Evolutionary conservation across 2,797 vertebrate genomes (phyloP), one percentile per base, ranked within the genome.

Genomic region (Syngnathus acus): DNA sequence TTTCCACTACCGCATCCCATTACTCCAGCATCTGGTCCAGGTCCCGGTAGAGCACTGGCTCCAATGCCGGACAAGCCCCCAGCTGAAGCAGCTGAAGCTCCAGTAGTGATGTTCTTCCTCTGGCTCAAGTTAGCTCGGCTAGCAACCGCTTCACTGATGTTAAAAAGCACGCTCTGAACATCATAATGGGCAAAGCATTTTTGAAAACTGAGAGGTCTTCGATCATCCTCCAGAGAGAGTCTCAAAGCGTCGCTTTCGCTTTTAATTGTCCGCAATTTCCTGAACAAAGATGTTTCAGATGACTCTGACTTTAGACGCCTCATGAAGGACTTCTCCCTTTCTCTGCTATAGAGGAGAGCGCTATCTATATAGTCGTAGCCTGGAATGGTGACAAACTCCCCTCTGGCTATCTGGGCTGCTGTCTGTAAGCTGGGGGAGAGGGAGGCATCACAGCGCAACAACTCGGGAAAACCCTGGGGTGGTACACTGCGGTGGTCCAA

Each of bases 171-270:
- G 17, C 97, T 99, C 90, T 99, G 97, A 68, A 99, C 96, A 23
- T 99, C 97, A 0, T 98, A 99, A 84, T 99, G 97, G 23, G 96
- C 93, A 61, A 99, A 99, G 82, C 94, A 97, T 75, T 95, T 96
- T 71, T 97, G 95, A 68, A 95, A 96, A 69, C 93, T 93, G 81
- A 94, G 93, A 0, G 93, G 90, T 19, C 92, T 92, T 10, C 91
- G 65, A 37, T 97, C 95, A 1, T 93, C 90, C 43, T 98, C 95
- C 0, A 93, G 71, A 0, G 92, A 90, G 53, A 95, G 93, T 67
- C 90, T 90, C 69, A 96, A 85, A 5, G 94, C 87, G 3, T 97
- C 95, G 0, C 94, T 95, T 70, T 98, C 97, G 0, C 94, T 96
- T 75, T 94, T 95, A 78, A 94, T 94, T 61, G 94, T 93, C 73